phyloP scores from a whole-genome alignment of 2,113 vertebrate genomes.

The Pollachius pollachius region DNA sequence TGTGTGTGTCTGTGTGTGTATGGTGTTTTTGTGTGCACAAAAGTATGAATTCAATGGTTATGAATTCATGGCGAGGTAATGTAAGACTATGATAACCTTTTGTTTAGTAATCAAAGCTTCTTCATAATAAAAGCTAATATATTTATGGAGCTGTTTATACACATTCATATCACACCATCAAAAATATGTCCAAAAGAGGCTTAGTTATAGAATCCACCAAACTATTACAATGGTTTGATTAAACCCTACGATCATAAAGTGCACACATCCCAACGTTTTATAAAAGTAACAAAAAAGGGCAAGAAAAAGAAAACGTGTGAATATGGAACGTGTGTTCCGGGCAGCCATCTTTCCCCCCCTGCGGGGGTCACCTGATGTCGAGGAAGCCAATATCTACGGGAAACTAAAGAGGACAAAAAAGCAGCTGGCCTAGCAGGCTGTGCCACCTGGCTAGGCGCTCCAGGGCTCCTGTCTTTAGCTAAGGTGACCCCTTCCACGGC shows the following conservation, averaged over 20 bases:
- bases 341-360: conserved; percentile 29
- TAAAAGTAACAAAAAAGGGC: background rate
- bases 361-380: conserved; percentile 27
- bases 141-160: no score
- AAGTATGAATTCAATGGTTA: no score
- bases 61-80: no score
- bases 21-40: no score
- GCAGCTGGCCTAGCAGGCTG: conserved; percentile 36
- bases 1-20: no score
- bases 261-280: background rate
- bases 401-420: conserved; percentile 36
- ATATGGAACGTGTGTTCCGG: conserved; percentile 33
- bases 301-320: background rate
- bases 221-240: no score
- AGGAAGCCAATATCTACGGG: conserved; percentile 22
- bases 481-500: conserved; percentile 40
- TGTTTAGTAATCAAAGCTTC: no score
- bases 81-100: no score
- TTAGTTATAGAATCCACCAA: no score
- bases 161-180: no score
- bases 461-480: conserved; percentile 12
- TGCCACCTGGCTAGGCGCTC: conserved; percentile 21
- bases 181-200: no score
- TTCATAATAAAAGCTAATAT: no score
- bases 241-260: background rate